phyloP scores from a whole-genome alignment of 2,113 vertebrate species.

The Boleophthalmus pectinirostris region DNA sequence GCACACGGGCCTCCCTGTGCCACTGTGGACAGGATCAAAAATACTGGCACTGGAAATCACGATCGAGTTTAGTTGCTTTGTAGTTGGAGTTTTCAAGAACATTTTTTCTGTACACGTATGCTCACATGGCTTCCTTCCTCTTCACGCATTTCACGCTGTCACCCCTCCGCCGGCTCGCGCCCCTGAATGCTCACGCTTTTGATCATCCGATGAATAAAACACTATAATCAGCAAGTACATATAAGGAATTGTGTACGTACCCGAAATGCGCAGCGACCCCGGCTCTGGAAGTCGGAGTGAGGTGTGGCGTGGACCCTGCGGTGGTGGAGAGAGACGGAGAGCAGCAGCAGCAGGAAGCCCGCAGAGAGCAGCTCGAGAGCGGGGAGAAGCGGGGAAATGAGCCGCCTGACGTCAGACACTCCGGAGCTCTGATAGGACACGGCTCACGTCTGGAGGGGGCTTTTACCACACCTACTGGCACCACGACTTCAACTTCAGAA shows the following conservation, averaged over 20 bases:
- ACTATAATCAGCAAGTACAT: background rate
- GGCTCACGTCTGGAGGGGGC: conserved; percentile 25
- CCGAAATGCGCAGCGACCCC: conserved; percentile 24
- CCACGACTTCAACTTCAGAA: background rate
- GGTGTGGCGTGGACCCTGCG: background rate
- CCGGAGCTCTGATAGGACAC: conserved; percentile 14
- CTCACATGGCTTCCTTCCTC: conserved; percentile 6
- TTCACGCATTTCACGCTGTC: conserved; percentile 35
- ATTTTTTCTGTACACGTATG: background rate
- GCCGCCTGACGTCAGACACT: conserved; percentile 51
- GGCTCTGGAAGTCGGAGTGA: conserved; percentile 5
- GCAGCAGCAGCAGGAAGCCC: conserved; percentile 37
- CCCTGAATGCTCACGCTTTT: background rate
- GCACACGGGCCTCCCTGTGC: background rate
- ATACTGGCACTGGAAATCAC: background rate
- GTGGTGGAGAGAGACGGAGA: conserved; percentile 13
- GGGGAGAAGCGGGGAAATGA: conserved; percentile 12
- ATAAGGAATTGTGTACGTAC: conserved; percentile 35
- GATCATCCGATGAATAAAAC: background rate
- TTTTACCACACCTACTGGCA: background rate
- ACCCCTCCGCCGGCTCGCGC: background rate
- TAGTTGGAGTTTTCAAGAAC: background rate
- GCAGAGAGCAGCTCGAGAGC: conserved; percentile 19
- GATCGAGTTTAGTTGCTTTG: background rate
- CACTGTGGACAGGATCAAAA: background rate